Conservation (phyloP, 2,113 vertebrate species). For the Oreochromis niloticus region DNA sequence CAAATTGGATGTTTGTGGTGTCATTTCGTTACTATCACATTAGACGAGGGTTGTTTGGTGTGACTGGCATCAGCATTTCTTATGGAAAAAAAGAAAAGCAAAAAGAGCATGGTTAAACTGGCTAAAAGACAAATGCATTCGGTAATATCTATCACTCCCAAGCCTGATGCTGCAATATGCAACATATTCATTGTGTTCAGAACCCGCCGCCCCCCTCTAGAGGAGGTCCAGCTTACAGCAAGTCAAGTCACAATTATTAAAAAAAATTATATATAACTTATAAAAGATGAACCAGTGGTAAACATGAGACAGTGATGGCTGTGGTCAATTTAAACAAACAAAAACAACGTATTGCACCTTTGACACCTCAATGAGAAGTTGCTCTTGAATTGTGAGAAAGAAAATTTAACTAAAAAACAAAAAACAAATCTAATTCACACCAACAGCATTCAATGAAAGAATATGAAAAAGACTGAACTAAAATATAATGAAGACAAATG, state of each 20-base stretch:
- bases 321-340: conserved; percentile 41
- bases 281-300: conserved; percentile 57
- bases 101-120: neutral
- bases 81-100: neutral
- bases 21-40: conserved; percentile 27
- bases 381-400: conserved; percentile 32
- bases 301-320: conserved; percentile 57
- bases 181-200: conserved; percentile 61
- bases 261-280: conserved; percentile 41
- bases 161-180: conserved; percentile 69
- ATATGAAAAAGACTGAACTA: conserved; percentile 13
- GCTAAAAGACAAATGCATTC: conserved; percentile 28
- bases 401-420: neutral
- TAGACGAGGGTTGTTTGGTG: conserved; percentile 26
- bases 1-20: conserved; percentile 27
- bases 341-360: conserved; percentile 67
- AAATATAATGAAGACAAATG: conserved; percentile 2
- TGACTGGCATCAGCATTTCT: conserved; percentile 19
- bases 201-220: conserved; percentile 24
- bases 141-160: conserved; percentile 18
- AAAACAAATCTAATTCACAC: neutral
- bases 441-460: conserved; percentile 20
- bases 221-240: conserved; percentile 2
- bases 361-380: conserved; percentile 55
- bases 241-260: conserved; percentile 28